Evolutionary conservation across 2,113 vertebrate genomes (phyloP).

Genomic region (Eurystomus gularis): DNA sequence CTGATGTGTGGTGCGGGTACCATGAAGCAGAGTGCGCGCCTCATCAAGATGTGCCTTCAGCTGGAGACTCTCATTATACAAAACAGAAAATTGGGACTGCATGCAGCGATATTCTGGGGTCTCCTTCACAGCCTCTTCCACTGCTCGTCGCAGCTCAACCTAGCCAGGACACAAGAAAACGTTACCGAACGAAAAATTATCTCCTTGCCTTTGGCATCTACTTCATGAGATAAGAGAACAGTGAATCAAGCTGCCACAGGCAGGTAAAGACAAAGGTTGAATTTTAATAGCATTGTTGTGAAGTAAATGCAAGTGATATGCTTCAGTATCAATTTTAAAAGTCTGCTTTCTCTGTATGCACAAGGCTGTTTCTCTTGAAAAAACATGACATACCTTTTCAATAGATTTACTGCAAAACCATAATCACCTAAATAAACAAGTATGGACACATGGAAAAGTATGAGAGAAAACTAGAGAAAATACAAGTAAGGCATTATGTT

Average conservation of each 20-base stretch:
- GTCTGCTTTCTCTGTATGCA: not conserved
- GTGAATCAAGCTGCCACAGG: not conserved
- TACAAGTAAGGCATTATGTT: not conserved
- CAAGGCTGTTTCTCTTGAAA: not conserved
- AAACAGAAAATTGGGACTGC: conserved; percentile 96
- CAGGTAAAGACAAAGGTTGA: not conserved
- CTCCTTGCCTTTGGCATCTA: not conserved
- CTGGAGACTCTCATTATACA: conserved; percentile 95
- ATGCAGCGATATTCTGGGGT: conserved; percentile 94
- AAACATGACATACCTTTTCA: not conserved
- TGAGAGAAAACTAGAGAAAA: not conserved
- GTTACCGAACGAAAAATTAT: not conserved
- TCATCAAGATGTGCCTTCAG: conserved; percentile 93
- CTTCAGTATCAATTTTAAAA: not conserved
- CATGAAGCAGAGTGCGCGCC: conserved; percentile 89
- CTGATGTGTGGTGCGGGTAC: conserved; percentile 89
- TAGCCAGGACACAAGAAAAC: conserved; percentile 41
- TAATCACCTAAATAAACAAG: not conserved
- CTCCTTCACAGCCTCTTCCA: conserved; percentile 91
- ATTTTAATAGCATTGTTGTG: not conserved
- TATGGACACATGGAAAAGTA: not conserved
- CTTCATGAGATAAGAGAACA: not conserved
- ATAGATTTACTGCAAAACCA: not conserved
- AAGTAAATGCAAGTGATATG: not conserved
- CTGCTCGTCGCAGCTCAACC: conserved; percentile 86